phyloP scores from a whole-genome alignment of 1,140 invertebrate genomes.

The Rhagoletis zephyria region DNA sequence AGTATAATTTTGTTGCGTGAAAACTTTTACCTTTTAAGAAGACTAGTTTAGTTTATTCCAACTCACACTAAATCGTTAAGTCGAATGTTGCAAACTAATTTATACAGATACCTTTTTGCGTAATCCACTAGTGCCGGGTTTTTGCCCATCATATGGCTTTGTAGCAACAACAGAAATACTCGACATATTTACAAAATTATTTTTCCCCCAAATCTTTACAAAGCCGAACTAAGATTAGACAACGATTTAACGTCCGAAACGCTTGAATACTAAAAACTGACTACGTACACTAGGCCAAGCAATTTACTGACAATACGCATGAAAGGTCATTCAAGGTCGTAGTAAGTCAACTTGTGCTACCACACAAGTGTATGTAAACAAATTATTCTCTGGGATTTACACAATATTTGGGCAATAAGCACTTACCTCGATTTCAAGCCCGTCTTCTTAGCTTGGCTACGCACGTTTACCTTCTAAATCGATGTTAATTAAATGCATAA shows the following conservation, averaged over 20 bases:
- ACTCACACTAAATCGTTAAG: background rate
- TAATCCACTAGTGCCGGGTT: conserved; percentile 97
- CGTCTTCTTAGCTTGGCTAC: background rate
- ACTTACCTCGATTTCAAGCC: background rate
- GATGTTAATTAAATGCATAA: background rate
- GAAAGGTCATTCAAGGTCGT: conserved; percentile 28
- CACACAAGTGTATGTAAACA: background rate
- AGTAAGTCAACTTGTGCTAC: background rate
- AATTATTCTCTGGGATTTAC: background rate
- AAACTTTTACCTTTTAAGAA: conserved; percentile 83
- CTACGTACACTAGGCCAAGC: background rate
- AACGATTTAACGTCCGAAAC: background rate
- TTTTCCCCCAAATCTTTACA: background rate
- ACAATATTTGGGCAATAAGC: background rate
- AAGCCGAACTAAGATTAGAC: background rate
- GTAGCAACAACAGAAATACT: conserved; percentile 74
- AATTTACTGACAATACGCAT: conserved; percentile 29
- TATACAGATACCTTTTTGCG: conserved; percentile 83
- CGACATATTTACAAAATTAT: background rate
- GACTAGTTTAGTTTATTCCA: background rate
- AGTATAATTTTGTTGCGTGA: conserved; percentile 91
- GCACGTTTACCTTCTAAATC: background rate
- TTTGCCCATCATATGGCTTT: conserved; percentile 89
- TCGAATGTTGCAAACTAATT: background rate
- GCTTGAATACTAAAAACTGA: conserved; percentile 15